Conservation (phyloP, 1,140 invertebrate genomes). For the Aradophagus sp. region DNA sequence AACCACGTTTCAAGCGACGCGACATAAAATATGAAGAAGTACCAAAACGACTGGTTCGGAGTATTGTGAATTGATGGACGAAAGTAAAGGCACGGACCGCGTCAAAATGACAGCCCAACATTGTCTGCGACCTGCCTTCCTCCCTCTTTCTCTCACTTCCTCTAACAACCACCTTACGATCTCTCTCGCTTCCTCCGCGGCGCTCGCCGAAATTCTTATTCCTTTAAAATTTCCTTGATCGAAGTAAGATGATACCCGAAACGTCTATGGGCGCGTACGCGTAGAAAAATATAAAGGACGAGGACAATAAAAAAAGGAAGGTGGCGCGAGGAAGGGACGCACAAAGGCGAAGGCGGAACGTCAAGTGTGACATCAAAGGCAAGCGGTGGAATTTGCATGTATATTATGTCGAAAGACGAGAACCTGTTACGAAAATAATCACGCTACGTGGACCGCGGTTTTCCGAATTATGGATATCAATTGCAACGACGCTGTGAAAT, state of each 20-base stretch:
- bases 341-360: constrained; percentile 25
- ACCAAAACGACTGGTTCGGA: too few species aligned
- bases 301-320: constrained; percentile 42
- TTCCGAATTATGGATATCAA: too few species aligned
- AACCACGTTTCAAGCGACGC: too few species aligned
- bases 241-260: constrained; percentile 36
- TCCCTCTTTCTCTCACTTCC: too few species aligned
- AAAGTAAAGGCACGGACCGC: too few species aligned
- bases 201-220: constrained; percentile 15
- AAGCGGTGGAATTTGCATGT: constrained; percentile 35
- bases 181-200: background rate
- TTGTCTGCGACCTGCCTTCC: too few species aligned
- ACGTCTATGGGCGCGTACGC: constrained; percentile 32
- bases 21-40: too few species aligned
- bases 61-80: too few species aligned
- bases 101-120: too few species aligned
- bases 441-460: background rate
- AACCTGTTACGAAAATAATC: constrained; percentile 40
- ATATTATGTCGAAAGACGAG: constrained; percentile 35
- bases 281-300: constrained; percentile 37
- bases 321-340: constrained; percentile 14
- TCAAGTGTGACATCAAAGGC: constrained; percentile 45
- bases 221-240: constrained; percentile 40
- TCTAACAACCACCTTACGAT: too few species aligned
- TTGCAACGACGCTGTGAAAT: too few species aligned